Conservation (phyloP, 2,113 vertebrate species). For the Petrocephalus microphthalmus region DNA sequence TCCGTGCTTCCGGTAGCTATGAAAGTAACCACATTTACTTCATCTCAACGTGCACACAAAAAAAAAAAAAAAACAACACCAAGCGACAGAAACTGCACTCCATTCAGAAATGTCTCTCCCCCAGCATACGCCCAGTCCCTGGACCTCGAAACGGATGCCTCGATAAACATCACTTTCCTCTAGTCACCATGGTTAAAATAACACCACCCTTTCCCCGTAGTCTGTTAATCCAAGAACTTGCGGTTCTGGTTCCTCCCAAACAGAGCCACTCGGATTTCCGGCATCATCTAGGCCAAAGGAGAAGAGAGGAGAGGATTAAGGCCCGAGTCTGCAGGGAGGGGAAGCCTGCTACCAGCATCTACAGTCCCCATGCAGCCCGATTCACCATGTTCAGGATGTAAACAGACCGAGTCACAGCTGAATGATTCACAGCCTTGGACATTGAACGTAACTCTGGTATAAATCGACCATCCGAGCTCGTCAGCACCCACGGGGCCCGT, state of each 20-base stretch:
- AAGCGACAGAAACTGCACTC: background rate
- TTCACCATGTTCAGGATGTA: background rate
- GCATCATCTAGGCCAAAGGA: constrained; percentile 81
- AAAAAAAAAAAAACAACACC: background rate
- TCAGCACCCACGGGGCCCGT: background rate
- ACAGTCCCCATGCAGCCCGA: background rate
- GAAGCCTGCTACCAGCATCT: background rate
- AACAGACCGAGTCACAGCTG: background rate
- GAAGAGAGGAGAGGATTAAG: background rate
- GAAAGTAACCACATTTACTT: constrained; percentile 6
- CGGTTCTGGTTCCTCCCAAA: constrained; percentile 89
- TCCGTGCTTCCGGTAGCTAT: background rate
- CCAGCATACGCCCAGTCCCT: background rate
- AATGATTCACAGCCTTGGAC: background rate
- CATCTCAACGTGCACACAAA: background rate
- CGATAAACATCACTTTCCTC: constrained; percentile 11
- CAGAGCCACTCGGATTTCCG: constrained; percentile 79
- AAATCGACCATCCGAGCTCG: background rate
- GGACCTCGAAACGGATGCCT: background rate
- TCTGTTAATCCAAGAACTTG: constrained; percentile 80
- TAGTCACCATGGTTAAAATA: background rate
- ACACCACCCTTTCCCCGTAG: background rate
- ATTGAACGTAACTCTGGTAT: background rate
- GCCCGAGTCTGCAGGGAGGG: background rate
- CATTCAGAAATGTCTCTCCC: background rate